Evolutionary conservation across 1,140 invertebrate species (phyloP), one percentile per base, ranked within the genome.

Genomic region (Aradophagus sp.): DNA sequence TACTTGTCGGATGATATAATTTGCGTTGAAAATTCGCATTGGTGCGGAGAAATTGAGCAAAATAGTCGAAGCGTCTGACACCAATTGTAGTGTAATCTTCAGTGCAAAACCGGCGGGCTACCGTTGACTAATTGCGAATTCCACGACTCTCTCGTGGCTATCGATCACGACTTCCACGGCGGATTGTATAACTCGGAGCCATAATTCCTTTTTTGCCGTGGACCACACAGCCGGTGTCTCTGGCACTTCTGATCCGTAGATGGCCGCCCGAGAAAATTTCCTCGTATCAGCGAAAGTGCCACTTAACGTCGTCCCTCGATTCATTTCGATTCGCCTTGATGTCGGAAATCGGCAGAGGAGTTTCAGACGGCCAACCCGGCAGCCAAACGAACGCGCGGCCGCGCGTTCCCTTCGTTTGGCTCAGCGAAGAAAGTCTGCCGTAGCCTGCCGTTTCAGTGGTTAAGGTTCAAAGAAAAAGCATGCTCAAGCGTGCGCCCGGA

Each of bases 201-300:
- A 76, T 76, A 76, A 76, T 41, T 72, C 72, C 74, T 74, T 76
- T 76, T 76, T 76, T 74, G 71, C 61, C 23, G 6, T 14, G 72
- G 75, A 76, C 75, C 75, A 74, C 72, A 76, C 75, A 63, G 72
- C 58, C 53, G 52, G 69, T 67, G 50, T 63, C 59, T 76, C 53
- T 62, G 32, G 63, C 58, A 58, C 59, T 67, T 65, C 27, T 66
- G 55, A 44, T 70, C 74, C 66, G 56, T 77, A 74, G 67, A 77
- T 77, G 75, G 75, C 53, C 42, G 72, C 39, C 53, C 68, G 56
- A 77, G 75, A 74, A 72, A 74, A 77, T 77, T 77, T 77, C 75
- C 75, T 77, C 75, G 75, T 74, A 74, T 77, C 75, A 73, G 75
- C 72, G 75, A 77, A 74, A 77, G 75, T 72, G 65, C 65, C 71